Evolutionary conservation across 2,113 vertebrate species (phyloP), one percentile per base, ranked within the genome.

Genomic region (Ameiurus melas): DNA sequence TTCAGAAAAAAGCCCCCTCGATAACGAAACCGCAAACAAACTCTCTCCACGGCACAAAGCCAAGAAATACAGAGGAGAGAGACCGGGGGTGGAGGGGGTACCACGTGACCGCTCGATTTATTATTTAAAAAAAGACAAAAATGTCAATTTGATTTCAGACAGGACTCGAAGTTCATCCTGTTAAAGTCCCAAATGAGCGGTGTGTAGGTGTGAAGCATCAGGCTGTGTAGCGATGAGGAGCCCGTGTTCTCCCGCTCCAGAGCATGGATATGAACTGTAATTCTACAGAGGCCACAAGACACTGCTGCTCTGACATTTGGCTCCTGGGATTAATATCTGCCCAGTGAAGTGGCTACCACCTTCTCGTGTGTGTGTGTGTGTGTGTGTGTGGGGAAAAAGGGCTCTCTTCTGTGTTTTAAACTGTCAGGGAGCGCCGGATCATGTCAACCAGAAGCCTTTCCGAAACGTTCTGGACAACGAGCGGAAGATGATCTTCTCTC

Each of bases 251-350:
- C 68, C 33, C 51, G 17, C 80, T 68, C 33, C 66, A 60, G 22
- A 83, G 62, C 71, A 79, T 88, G 87, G 27, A 78, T 64, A 86
- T 85, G 68, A 87, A 53, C 83, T 85, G 39, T 91, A 70, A 87
- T 85, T 90, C 78, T 47, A 75, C 16, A 14, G 36, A 81, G 84
- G 84, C 27, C n/a, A 73, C 30, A 22, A 81, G 51, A 77, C 13
- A 4, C 33, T 43, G 64, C 71, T 60, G 85, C 70, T 77, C 62
- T 91, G 91, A 86, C 90, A 90, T 81, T 85, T 84, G 84, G 86
- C 81, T 89, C 55, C 22, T 58, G 86, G 80, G 89, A 60, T 75
- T 90, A 90, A 89, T 90, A 87, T 92, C 68, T 87, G 70, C 77
- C 77, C 83, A 89, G 36, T 83, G 66, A 84, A 91, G 83, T 90